Evolutionary conservation across 2,797 vertebrate genomes (phyloP).

Genomic region (Sciurus vulgaris): DNA sequence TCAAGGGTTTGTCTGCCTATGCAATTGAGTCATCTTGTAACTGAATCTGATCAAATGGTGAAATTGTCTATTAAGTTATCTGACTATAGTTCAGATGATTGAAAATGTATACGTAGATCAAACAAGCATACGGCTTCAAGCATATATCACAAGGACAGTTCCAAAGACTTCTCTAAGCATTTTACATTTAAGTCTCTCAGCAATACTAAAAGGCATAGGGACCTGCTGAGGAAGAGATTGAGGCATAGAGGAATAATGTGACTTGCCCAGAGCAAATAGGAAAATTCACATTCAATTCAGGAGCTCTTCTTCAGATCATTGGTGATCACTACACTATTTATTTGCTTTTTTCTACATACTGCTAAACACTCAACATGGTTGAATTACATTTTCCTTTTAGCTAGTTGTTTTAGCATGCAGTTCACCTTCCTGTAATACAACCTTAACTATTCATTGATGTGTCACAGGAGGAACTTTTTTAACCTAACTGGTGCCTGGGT

Average conservation of each 20-base stretch:
- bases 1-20: not conserved
- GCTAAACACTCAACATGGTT: not conserved
- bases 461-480: not conserved
- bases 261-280: not conserved
- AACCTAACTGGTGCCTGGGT: not conserved
- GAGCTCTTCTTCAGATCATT: not conserved
- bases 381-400: not conserved
- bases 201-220: not conserved
- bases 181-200: not conserved
- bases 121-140: not conserved
- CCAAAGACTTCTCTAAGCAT: not conserved
- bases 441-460: not conserved
- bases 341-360: constrained; percentile 11
- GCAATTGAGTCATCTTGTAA: not conserved
- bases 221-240: not conserved
- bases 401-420: not conserved
- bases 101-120: not conserved
- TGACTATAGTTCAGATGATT: constrained; percentile 3
- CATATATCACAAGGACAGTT: not conserved
- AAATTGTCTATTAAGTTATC: constrained; percentile 44
- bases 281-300: not conserved
- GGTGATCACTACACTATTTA: not conserved
- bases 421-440: not conserved
- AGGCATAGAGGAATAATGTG: not conserved
- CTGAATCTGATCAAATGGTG: constrained; percentile 1